Evolutionary conservation across 2,797 vertebrate genomes (phyloP), one percentile per base, ranked within the genome.

Genomic region (Pipistrellus kuhlii): DNA sequence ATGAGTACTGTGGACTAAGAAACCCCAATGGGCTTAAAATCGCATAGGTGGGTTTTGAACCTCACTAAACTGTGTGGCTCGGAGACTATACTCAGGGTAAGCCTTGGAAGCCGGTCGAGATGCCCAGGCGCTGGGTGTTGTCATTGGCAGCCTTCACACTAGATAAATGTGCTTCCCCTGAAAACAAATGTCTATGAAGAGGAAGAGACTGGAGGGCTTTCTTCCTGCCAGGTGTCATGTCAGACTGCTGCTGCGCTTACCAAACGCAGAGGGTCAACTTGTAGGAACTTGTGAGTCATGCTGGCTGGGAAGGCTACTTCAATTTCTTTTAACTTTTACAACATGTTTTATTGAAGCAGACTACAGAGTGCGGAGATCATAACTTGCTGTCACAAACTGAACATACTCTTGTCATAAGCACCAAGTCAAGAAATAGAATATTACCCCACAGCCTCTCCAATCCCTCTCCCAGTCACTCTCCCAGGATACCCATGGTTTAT

Each of bases 41-140:
- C 12, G 38, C 25, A 41, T 8, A 41, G 6, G 25, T 0, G 6
- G 25, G 14, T 51, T 38, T 35, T 53, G 30, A 77, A 4, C 15
- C 13, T 68, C 59, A 81, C 17, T 41, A 1, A 84, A 15, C 9
- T 5, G 10, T 6, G 15, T 7, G 10, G 23, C 5, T 3, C 6
- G 46, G 20, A 20, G 48, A 3, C 9, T 9, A 59, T 48, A 8
- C 3, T 27, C 17, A 80, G 0, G n/a, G 8, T 35, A 35, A 32
- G 14, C 68, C 13, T 7, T 2, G 0, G 15, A 48, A 38, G 23
- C 25, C 6, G 38, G 55, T 12, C 30, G 17, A 44, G 1, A 35
- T 44, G n/a, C 32, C 48, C 20, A 15, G 20, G 15, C 12, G 2
- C 21, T 1, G 6, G 35, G 3, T 11, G 2, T 1, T 1, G 32